Percentiles rank a stretch among this genome's conserved stretches.
Evolutionary conservation across 2,113 vertebrate species (phyloP).

Genomic region (Pteronura brasiliensis): DNA sequence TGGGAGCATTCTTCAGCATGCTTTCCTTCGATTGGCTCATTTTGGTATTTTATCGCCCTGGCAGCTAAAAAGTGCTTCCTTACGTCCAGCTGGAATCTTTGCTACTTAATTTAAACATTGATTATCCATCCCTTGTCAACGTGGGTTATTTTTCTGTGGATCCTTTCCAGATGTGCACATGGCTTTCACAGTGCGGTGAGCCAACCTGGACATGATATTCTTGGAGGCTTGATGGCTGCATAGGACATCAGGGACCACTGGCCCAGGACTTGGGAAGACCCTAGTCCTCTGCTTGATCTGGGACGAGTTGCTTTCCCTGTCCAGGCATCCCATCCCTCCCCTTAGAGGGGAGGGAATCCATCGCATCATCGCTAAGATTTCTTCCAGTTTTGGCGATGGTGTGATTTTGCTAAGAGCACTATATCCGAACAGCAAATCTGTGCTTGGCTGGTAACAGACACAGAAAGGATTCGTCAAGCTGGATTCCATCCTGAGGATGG

Average conservation of each 20-base stretch:
- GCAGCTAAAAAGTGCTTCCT: not conserved
- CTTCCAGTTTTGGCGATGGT: not conserved
- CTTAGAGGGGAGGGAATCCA: not conserved
- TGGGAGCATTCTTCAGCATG: not conserved
- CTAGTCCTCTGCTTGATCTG: not conserved
- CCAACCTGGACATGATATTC: not conserved
- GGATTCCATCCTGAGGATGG: not conserved
- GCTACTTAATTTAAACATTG: constrained; percentile 20
- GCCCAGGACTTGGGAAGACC: not conserved
- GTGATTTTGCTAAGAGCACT: not conserved
- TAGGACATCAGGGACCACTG: not conserved
- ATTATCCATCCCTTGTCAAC: not conserved
- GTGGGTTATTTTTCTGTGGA: not conserved
- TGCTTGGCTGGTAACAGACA: not conserved
- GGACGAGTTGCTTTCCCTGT: not conserved
- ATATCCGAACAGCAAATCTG: not conserved
- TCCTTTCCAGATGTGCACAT: not conserved
- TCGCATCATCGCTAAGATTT: not conserved
- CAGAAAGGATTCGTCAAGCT: not conserved
- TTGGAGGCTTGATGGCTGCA: not conserved
- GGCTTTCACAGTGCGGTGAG: not conserved
- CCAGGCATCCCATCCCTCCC: not conserved
- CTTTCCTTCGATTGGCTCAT: not conserved
- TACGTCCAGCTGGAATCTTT: not conserved
- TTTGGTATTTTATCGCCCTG: not conserved